Base-by-base conservation (phyloP, 1,140 invertebrate genomes). In the Streblospio benedicti region DNA sequence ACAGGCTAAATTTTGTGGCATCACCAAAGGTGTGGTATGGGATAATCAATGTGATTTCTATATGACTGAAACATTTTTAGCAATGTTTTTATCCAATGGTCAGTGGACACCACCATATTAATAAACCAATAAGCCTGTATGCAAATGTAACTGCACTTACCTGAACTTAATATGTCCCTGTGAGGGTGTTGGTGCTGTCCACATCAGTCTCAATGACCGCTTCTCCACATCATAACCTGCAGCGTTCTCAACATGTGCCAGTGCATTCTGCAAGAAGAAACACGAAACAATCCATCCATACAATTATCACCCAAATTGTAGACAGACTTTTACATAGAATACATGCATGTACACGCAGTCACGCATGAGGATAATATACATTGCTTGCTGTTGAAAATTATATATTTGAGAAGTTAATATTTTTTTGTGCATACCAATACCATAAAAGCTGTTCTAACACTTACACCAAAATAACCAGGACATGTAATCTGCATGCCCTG, bases 161-260 rank as follows among this genome's bases (percentile, higher is more conserved):
- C 53, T 56, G 53, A 56, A 56, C 25, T 38, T 2, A n/a, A 56
- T 38, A 27, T 56, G 53, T 4, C 53, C 53, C 28, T 56, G 53
- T 23, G 53, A 1, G 2, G 31, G 4, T 2, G 31, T 14, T 56
- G 53, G 32, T 4, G 53, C 28, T 6, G 18, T 56, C 53, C 53
- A 56, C 1, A 25, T 35, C 20, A 56, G 20, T 4, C 32, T 20
- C n/a, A 54, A 32, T 16, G 9, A 2, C n/a, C n/a, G 25, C 53
- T 27, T 56, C 4, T 9, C 4, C 5, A 20, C 44, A 6, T n/a
- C 27, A 47, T 27, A 20, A 18, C 44, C n/a, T n/a, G n/a, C n/a
- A n/a, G n/a, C n/a, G n/a, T n/a, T n/a, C n/a, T n/a, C 27, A 47
- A 4, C 6, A 47, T 47, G 44, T 27, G 44, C 27, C 18, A 47